Base-by-base conservation (phyloP, 1,140 invertebrate species). In the Metopolophium dirhodum region DNA sequence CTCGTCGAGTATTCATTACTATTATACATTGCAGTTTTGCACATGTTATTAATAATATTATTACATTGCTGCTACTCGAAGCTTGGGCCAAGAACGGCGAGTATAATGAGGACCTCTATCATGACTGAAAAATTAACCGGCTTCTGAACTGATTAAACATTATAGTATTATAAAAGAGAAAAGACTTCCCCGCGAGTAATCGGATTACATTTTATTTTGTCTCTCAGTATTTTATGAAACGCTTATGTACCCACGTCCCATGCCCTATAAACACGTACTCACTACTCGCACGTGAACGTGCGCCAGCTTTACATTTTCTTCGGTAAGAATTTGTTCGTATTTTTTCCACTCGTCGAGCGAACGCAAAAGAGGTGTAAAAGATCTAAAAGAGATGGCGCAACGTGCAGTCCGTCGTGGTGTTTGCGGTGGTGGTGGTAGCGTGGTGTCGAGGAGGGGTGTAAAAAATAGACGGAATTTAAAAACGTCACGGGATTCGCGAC, bases 171-270 rank as follows among this genome's bases (percentile, higher is more conserved):
- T 77, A 77, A 18, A 77, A 77, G 14, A 77, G 30, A 18, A 77
- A 77, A 77, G 61, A 77, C 61, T 77, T 20, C 61, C 61, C 14
- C 2, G 6, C n/a, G 61, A 77, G n/a, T 77, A 77, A 77, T 77
- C 61, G 61, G 61, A 77, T 77, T 77, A 77, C 61, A 18, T 77
- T 77, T n/a, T 77, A 77, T n/a, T n/a, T 54, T 68, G n/a, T n/a
- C 61, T 20, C n/a, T 77, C 4, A 30, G 14, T 77, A 35, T n/a
- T 77, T 77, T 35, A 77, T 77, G 61, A 77, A 77, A n/a, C n/a
- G n/a, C 61, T 77, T 35, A 30, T 51, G 22, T n/a, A 35, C 18
- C n/a, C 61, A n/a, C 61, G 61, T 77, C 30, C 61, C 30, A 7
- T 14, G 61, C 18, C 61, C 14, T 35, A 77, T 77, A 77, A 30